Base-by-base conservation (phyloP, 92 coral and sea anemone species). In the Scolanthus callimorphus region DNA sequence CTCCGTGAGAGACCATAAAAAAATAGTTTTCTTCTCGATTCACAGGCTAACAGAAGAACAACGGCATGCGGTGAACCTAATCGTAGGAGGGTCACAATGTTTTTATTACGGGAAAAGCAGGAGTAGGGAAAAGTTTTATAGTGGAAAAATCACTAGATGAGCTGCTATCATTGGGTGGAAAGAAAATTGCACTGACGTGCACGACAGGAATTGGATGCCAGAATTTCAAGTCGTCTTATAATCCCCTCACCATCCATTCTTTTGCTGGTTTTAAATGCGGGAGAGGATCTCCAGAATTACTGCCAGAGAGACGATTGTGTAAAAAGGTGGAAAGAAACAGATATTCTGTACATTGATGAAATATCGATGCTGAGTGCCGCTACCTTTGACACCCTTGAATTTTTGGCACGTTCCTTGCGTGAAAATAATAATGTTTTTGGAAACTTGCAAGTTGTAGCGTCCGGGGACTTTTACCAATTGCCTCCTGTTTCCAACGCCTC, bases 391-490 rank as follows among this genome's bases (percentile, higher is more conserved):
- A 17, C 57, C 2, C 20, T 71, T 0, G 41, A 78, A 6, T 71
- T 31, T 67, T 19, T 78, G 2, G 59, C 73, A 1, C 71, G 59
- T 3, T 60, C 59, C 6, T 23, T 67, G 21, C 39, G 77, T 19
- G 56, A 48, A 1, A 49, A 39, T 11, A 51, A 55, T 11, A 43
- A 44, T 26, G 12, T 29, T 0, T 78, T 84, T 67, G 90, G 90
- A 27, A 72, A 81, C 8, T 17, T 84, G 9, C 91, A 84, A 25
- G 23, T 84, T 57, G 69, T 84, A 23, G 81, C 63, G 11, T 57
- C 63, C 57, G 85, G 91, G 27, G 86, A 79, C 23, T 84, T 71
- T 31, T 49, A 49, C 9, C 82, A 84, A 57, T 57, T 78, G 3
- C 82, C 82, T 24, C 91, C 86, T 15, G 81, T 69, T 27, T 41